Base-by-base conservation (phyloP, 2,113 vertebrate species). In the Anser brachyrhynchus region DNA sequence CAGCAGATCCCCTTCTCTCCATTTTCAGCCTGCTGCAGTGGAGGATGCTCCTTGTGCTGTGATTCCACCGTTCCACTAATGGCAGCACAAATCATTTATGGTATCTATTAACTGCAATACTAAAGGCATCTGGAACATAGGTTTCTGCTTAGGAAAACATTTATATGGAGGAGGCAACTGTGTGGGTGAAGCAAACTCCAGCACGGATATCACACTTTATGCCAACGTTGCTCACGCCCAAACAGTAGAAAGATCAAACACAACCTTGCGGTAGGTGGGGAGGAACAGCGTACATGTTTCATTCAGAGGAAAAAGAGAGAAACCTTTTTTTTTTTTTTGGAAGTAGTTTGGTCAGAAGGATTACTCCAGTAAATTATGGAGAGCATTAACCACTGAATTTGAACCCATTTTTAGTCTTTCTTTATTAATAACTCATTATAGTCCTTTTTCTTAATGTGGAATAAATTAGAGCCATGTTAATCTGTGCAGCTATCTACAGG, bases 401-500 rank as follows among this genome's bases (percentile, higher is more conserved):
- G 88, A 91, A 93, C 84, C 58, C 84, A 89, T 78, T 91, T 94
- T 93, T 87, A 91, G 89, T 78, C 70, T 75, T 43, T 86, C 82
- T 87, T 94, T 96, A 93, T 97, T 96, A 95, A 95, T 83, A 96
- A 86, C 93, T 95, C 93, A 89, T 96, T 96, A 96, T 58, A 92
- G 88, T 28, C 66, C 89, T 87, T 84, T 91, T 87, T 76, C 89
- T 89, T 89, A 96, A 90, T 87, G 84, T 69, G 58, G 89, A 94
- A 91, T 94, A 94, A 94, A 93, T 96, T 93, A 95, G 58, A 92
- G 73, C 74, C n/a, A 13, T 79, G 92, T 84, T 94, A 96, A 94
- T 94, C 92, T 89, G 76, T 55, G 93, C 58, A 72, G 88, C 87
- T 89, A 84, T 93, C 93, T 93, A 71, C 93, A 96, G 92, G 89